Conservation (phyloP, 1,140 invertebrate genomes). For the Coenobita brevimanus region DNA sequence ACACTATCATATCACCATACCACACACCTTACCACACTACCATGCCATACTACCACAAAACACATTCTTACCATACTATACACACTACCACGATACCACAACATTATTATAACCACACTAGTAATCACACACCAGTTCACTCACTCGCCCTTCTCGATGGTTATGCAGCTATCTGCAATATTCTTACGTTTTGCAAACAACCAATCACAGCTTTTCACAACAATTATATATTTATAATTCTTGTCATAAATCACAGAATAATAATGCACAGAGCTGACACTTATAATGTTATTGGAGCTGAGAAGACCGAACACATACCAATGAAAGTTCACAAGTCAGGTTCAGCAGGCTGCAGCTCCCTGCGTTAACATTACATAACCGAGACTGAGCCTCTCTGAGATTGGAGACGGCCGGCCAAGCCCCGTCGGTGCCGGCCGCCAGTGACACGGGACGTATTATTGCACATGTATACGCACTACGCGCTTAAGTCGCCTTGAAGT, state of each 20-base stretch:
- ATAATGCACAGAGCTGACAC: neutral
- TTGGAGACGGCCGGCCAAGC: too few species aligned
- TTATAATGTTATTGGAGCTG: neutral
- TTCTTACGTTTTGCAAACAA: neutral
- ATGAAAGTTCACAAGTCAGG: conserved; percentile 1
- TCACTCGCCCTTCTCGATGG: conserved; percentile 1
- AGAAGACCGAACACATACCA: conserved; percentile 1
- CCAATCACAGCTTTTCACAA: neutral
- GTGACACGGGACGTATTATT: neutral
- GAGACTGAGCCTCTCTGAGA: neutral
- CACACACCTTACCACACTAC: conserved; percentile 1
- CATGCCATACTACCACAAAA: neutral
- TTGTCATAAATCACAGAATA: neutral
- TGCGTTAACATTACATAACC: conserved; percentile 2
- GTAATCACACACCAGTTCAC: neutral
- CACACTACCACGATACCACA: neutral
- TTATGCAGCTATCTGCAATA: conserved; percentile 1
- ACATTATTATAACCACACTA: neutral
- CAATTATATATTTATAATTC: conserved; percentile 4
- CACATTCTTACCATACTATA: neutral
- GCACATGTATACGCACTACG: too few species aligned
- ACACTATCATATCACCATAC: conserved; percentile 2
- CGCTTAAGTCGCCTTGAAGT: neutral
- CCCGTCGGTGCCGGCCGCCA: neutral
- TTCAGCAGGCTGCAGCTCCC: neutral